Evolutionary conservation across 2,113 vertebrate genomes (phyloP).

Genomic region (Condylura cristata): DNA sequence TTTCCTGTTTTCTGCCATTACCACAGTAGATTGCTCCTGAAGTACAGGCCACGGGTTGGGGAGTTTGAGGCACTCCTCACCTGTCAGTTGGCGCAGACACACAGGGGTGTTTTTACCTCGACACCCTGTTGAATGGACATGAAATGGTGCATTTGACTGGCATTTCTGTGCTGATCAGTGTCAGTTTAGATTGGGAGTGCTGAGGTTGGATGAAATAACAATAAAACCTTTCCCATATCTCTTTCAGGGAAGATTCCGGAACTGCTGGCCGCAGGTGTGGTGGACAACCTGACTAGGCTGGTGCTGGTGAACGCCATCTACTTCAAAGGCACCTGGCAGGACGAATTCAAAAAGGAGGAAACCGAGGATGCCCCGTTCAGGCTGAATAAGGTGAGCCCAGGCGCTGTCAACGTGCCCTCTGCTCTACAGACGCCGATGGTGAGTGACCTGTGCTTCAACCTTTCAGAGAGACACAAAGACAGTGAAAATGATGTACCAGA

Average conservation of each 20-base stretch:
- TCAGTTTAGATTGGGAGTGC: background rate
- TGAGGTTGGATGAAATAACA: background rate
- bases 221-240: background rate
- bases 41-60: background rate
- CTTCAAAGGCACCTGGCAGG: slow-evolving; percentile 94
- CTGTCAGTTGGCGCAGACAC: background rate
- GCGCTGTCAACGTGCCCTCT: background rate
- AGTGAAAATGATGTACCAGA: slow-evolving; percentile 96
- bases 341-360: slow-evolving; percentile 84
- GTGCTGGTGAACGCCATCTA: slow-evolving; percentile 95
- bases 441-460: background rate
- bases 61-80: background rate
- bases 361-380: slow-evolving; percentile 89
- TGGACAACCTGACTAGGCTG: slow-evolving; percentile 86
- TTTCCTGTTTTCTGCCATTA: background rate
- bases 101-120: background rate
- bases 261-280: slow-evolving; percentile 86
- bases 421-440: background rate
- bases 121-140: background rate
- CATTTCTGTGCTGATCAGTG: background rate
- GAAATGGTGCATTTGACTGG: background rate
- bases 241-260: slow-evolving; percentile 93
- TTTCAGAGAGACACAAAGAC: slow-evolving; percentile 88
- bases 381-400: slow-evolving; percentile 87
- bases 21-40: background rate